Percentiles rank a stretch among this genome's conserved stretches.
Evolutionary conservation across 2,113 vertebrate species (phyloP).

Genomic region (Corvus hawaiiensis): DNA sequence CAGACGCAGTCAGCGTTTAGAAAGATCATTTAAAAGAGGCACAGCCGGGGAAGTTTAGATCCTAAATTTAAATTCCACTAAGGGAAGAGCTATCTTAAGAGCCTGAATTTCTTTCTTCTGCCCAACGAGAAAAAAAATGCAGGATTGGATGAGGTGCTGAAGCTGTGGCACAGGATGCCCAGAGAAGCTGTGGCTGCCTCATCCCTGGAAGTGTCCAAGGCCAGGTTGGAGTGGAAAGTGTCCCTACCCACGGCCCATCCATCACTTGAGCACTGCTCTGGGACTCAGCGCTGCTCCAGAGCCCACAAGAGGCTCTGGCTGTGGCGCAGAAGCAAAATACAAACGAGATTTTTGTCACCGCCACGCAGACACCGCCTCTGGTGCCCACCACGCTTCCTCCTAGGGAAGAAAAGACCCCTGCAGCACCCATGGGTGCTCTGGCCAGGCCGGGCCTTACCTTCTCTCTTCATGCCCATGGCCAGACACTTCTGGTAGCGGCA

Average conservation of each 20-base stretch:
- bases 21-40: neutral
- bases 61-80: neutral
- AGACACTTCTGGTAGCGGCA: conserved; percentile 99
- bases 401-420: rapidly evolving
- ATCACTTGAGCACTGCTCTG: rapidly evolving
- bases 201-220: neutral
- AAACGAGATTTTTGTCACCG: rapidly evolving
- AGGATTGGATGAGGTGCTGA: neutral
- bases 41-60: neutral
- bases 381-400: neutral
- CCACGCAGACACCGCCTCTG: rapidly evolving
- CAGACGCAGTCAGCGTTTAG: neutral
- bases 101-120: neutral
- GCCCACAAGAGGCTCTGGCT: rapidly evolving
- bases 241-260: neutral
- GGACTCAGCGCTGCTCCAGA: neutral
- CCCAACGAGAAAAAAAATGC: neutral
- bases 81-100: neutral
- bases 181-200: neutral
- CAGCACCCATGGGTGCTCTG: neutral
- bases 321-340: rapidly evolving
- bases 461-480: conserved; percentile 99
- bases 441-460: conserved; percentile 81
- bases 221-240: neutral
- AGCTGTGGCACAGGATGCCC: neutral